phyloP scores from a whole-genome alignment of 2,113 vertebrate species.

The Lasiurus borealis region DNA sequence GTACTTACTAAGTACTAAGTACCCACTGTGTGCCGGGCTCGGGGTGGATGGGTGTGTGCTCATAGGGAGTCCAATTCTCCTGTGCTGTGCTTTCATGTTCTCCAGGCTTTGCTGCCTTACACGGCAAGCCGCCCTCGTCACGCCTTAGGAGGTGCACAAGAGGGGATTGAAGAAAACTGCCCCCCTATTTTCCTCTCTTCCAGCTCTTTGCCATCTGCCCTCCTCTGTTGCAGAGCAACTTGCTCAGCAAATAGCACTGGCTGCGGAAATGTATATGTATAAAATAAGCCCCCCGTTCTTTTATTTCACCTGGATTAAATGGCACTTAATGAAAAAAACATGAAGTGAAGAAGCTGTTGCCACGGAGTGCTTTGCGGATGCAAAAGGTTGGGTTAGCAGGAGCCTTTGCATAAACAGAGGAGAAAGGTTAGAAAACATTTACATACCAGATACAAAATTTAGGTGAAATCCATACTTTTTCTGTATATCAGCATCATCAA shows the following conservation, averaged over 20 bases:
- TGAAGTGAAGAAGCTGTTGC: slow-evolving; percentile 59
- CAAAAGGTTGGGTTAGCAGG: not conserved
- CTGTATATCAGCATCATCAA: slow-evolving; percentile 7
- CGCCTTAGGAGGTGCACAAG: not conserved
- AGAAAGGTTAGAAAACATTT: slow-evolving; percentile 71
- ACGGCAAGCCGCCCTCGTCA: not conserved
- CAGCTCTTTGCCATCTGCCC: not conserved
- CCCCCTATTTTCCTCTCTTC: not conserved
- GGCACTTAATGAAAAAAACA: slow-evolving; percentile 68
- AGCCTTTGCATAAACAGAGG: slow-evolving; percentile 32
- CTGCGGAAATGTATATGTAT: not conserved
- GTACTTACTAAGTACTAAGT: not conserved
- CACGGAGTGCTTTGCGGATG: slow-evolving; percentile 52
- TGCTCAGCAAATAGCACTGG: not conserved
- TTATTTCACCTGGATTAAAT: slow-evolving; percentile 65
- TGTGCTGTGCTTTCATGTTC: not conserved
- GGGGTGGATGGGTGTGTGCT: not conserved
- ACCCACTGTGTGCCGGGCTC: not conserved
- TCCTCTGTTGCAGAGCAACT: not conserved
- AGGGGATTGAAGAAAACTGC: not conserved
- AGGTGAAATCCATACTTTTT: slow-evolving; percentile 49
- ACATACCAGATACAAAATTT: slow-evolving; percentile 54
- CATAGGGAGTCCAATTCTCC: not conserved
- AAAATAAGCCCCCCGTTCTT: slow-evolving; percentile 23
- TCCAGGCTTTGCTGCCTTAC: not conserved